These are phyloP conservation scores for Drosophila elegans DNA, from an alignment of 1,140 invertebrate genomes.

Conservation along the genomic window DNA sequence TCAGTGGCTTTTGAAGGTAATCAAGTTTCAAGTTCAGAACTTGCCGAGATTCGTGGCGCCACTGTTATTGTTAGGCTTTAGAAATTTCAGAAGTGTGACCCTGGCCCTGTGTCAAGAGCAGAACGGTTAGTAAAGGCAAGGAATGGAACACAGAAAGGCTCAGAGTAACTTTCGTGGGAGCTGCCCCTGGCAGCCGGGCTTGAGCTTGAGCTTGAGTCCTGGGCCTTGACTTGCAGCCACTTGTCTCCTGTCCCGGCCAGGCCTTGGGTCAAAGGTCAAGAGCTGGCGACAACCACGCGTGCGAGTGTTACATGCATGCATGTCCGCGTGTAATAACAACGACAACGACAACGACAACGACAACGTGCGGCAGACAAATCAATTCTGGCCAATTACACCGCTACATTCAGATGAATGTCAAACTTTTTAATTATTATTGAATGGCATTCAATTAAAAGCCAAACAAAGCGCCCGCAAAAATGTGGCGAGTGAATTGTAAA, in stretches of 20 bases:
- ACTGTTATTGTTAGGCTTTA: conserved; percentile 64
- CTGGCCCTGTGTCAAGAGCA: conserved; percentile 69
- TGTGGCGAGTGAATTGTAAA: conserved; percentile 12
- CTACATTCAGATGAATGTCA: not conserved
- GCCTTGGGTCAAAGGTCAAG: conserved; percentile 44
- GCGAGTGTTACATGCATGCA: not conserved
- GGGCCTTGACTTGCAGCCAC: conserved; percentile 64
- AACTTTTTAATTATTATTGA: conserved; percentile 42
- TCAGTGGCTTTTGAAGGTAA: conserved; percentile 78
- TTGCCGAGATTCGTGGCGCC: conserved; percentile 66
- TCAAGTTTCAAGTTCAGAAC: conserved; percentile 83
- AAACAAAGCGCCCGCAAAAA: conserved; percentile 6
- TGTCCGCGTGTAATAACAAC: not conserved
- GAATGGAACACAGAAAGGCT: not conserved
- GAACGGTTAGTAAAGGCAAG: conserved; percentile 13
- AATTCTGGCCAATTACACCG: conserved; percentile 19
- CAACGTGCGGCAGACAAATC: conserved; percentile 3
- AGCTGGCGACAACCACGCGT: conserved; percentile 11
- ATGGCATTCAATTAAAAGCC: conserved; percentile 20
- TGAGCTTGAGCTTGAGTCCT: conserved; percentile 8
- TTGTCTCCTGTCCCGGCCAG: conserved; percentile 20
- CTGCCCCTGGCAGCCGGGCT: conserved; percentile 45
- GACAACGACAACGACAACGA: not conserved
- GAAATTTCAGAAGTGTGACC: conserved; percentile 54
- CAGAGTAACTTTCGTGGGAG: conserved; percentile 34